Base-by-base conservation (phyloP, 2,888 invertebrate genomes). In the Stegana nigrithorax region DNA sequence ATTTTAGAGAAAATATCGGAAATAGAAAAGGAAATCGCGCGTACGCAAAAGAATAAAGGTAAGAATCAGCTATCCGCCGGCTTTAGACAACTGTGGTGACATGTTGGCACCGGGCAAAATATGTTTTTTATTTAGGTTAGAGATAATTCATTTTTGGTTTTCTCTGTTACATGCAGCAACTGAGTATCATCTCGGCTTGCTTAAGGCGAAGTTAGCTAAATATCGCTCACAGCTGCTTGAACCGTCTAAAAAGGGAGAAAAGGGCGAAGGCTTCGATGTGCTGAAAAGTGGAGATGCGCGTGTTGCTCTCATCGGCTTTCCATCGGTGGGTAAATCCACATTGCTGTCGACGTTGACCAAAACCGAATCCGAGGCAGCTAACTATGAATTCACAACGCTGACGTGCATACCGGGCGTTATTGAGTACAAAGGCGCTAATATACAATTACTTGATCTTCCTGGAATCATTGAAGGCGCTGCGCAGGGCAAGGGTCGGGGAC, bases 21-120 rank as follows among this genome's bases (percentile, higher is more conserved):
- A 89, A 98, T 99, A 70, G 99, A 99, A 85, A 93, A 92, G 82
- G 99, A 99, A 91, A 99, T 99, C 71, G 94, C 96, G 14, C 89
- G 97, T 74, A 99, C 99, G 17, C 99, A 99, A 85, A 99, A 99
- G 87, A 99, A 99, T 88, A 99, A 99, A 93, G 98, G 97, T 97
- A 85, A 70, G 63, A 55, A 23, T 25, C 12, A 36, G 17, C 7
- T n/a, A 12, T 17, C n/a, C 8, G 44, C 44, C 59, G 60, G 63
- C 63, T 62, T 63, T 64, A 5, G 42, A 75, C 75, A 71, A 51
- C 63, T 77, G 74, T 67, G 72, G 73, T 77, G 39, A 39, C 17
- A 44, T 23, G 25, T 1, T n/a, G n/a, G n/a, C n/a, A n/a, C n/a
- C n/a, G n/a, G n/a, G n/a, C n/a, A n/a, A n/a, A n/a, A n/a, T n/a